Percentiles rank a stretch among this genome's conserved stretches.
Evolutionary conservation across 2,113 vertebrate genomes (phyloP).

Genomic region (Megaleporinus macrocephalus): DNA sequence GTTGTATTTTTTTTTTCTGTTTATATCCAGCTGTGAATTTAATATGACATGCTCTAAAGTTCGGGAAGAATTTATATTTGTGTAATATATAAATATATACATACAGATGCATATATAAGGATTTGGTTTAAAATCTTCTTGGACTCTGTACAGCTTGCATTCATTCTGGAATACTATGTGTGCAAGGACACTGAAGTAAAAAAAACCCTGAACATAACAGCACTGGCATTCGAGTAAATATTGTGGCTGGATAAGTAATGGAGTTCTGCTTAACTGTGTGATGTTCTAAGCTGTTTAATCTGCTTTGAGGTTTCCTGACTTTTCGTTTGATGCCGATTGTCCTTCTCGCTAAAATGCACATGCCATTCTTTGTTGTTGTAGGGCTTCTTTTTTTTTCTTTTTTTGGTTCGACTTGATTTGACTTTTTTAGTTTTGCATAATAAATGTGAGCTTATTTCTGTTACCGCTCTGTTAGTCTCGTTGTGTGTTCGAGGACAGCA

Average conservation of each 20-base stretch:
- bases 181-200: constrained; percentile 63
- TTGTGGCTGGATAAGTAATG: constrained; percentile 49
- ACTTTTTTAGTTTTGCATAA: constrained; percentile 53
- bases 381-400: constrained; percentile 10
- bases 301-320: constrained; percentile 31
- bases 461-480: constrained; percentile 34
- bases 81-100: constrained; percentile 82
- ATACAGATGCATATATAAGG: constrained; percentile 70
- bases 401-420: constrained; percentile 40
- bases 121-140: constrained; percentile 70
- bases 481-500: constrained; percentile 20
- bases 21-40: constrained; percentile 69
- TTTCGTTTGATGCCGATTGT: constrained; percentile 26
- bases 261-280: constrained; percentile 52
- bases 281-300: constrained; percentile 46
- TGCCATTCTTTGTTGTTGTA: constrained; percentile 36
- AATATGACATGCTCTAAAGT: constrained; percentile 76
- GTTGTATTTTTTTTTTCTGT: constrained; percentile 60
- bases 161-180: constrained; percentile 52
- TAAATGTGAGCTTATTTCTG: constrained; percentile 57
- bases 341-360: constrained; percentile 23
- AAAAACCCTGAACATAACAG: constrained; percentile 43
- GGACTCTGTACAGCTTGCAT: constrained; percentile 65
- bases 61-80: constrained; percentile 78
- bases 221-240: constrained; percentile 48